A percentile compares a stretch with the other conserved stretches of the same genome.
Evolutionary conservation across 2,113 vertebrate species (phyloP).

Genomic region (Cephalopholis sonnerati): DNA sequence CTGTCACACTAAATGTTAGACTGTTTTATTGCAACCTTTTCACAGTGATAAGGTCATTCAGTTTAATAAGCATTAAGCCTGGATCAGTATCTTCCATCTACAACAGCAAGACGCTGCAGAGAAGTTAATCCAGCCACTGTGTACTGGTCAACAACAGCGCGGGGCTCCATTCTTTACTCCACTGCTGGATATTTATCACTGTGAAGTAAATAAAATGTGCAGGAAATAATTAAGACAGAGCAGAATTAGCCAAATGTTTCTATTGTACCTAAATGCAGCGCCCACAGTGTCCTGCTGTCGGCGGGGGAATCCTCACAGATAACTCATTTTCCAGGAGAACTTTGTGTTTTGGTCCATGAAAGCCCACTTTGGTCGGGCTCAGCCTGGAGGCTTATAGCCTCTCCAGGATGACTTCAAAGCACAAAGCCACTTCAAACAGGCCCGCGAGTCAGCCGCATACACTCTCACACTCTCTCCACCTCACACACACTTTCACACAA

Average conservation of each 20-base stretch:
- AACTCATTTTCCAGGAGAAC: slow-evolving; percentile 31
- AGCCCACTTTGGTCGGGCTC: slow-evolving; percentile 73
- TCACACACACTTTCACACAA: slow-evolving; percentile 7
- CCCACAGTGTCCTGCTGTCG: slow-evolving; percentile 1
- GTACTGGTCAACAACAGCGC: slow-evolving; percentile 17
- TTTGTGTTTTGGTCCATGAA: slow-evolving; percentile 53
- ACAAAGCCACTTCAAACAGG: slow-evolving; percentile 81
- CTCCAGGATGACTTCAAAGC: slow-evolving; percentile 81
- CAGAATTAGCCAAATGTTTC: neutral
- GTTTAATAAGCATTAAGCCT: slow-evolving; percentile 78
- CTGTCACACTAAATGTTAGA: slow-evolving; percentile 24
- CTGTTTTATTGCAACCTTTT: slow-evolving; percentile 53
- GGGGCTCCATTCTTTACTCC: neutral
- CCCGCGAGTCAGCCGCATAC: slow-evolving; percentile 58
- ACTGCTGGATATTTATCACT: slow-evolving; percentile 3
- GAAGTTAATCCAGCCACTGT: slow-evolving; percentile 70
- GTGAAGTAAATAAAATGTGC: neutral
- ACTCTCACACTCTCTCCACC: neutral
- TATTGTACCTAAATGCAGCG: neutral
- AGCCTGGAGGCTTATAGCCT: slow-evolving; percentile 54
- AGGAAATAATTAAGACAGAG: neutral
- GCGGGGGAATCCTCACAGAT: slow-evolving; percentile 20
- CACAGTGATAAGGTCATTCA: slow-evolving; percentile 70
- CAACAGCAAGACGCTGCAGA: slow-evolving; percentile 44
- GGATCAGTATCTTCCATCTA: slow-evolving; percentile 74